Percentiles rank a stretch among this genome's conserved stretches.
Evolutionary conservation across 1,140 invertebrate genomes (phyloP).

Genomic region (Alviniconcha marisindica): DNA sequence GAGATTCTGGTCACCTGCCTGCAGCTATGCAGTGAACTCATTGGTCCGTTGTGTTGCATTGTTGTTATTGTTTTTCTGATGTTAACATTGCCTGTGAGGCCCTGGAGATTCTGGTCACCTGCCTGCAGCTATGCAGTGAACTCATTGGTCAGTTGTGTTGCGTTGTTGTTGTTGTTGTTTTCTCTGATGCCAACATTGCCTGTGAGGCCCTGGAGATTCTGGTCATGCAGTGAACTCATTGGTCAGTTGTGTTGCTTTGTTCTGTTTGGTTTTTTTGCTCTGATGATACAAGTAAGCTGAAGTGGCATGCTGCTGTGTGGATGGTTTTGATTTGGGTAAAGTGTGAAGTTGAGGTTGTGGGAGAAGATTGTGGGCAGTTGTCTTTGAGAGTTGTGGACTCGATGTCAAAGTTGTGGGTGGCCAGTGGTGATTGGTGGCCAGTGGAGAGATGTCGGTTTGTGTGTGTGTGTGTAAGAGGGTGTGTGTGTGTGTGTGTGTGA

Average conservation of each 20-base stretch:
- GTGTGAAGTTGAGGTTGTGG: not conserved
- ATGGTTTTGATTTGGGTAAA: too few species aligned
- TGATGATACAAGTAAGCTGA: too few species aligned
- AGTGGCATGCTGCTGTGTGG: too few species aligned
- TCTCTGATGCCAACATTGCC: conserved; percentile 76
- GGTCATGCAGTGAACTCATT: conserved; percentile 74
- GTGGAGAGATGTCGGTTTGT: too few species aligned
- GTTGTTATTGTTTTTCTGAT: conserved; percentile 59
- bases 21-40: conserved; percentile 72
- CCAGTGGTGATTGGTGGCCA: too few species aligned
- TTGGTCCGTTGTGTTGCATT: conserved; percentile 62
- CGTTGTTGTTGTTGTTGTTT: too few species aligned
- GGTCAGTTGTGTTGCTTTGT: conserved; percentile 59
- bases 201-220: conserved; percentile 78
- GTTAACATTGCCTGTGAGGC: conserved; percentile 77
- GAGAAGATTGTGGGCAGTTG: not conserved
- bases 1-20: conserved; percentile 78
- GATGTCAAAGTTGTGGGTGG: too few species aligned
- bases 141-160: conserved; percentile 68
- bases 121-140: conserved; percentile 75
- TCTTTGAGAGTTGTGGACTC: too few species aligned
- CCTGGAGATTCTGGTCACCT: conserved; percentile 78
- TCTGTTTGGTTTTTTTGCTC: not conserved
- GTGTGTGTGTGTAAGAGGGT: not conserved
- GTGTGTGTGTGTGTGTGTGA: not conserved